phyloP scores from a whole-genome alignment of 2,113 vertebrate species.

The Daphoenositta chrysoptera region DNA sequence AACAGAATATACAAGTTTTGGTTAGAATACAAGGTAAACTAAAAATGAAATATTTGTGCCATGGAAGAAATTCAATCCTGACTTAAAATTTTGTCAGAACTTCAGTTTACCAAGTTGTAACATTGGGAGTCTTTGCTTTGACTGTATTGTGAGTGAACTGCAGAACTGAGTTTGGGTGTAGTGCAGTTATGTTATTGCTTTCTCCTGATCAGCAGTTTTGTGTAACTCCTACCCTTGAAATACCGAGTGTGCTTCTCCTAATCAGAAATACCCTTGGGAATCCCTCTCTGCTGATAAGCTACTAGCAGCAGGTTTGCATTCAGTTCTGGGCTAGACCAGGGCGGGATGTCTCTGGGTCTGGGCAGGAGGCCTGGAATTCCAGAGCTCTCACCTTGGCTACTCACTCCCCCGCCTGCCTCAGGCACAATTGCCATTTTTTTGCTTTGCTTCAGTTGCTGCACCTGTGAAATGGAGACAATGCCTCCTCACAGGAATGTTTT shows the following conservation, averaged over 20 bases:
- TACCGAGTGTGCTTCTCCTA: neutral
- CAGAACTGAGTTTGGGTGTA: neutral
- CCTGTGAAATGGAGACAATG: slow-evolving; percentile 27
- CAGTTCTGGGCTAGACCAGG: neutral
- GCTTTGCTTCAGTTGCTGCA: neutral
- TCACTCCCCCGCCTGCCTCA: neutral
- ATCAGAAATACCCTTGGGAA: neutral
- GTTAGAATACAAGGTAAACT: neutral
- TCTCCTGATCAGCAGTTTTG: neutral
- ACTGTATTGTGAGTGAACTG: neutral
- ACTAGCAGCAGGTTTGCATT: neutral
- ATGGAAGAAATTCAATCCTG: neutral
- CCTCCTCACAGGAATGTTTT: neutral
- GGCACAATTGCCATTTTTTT: neutral
- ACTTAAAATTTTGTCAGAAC: neutral
- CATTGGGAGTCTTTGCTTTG: neutral
- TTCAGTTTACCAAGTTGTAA: neutral
- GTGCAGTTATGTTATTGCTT: neutral
- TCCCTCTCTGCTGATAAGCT: neutral
- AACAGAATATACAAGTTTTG: neutral
- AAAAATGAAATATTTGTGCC: neutral
- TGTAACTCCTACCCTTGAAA: neutral
- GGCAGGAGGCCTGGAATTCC: slow-evolving; percentile 10
- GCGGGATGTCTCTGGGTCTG: neutral
- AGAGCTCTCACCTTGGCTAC: neutral